Base-by-base conservation (phyloP, 2,888 invertebrate species). In the Arge pagana region DNA sequence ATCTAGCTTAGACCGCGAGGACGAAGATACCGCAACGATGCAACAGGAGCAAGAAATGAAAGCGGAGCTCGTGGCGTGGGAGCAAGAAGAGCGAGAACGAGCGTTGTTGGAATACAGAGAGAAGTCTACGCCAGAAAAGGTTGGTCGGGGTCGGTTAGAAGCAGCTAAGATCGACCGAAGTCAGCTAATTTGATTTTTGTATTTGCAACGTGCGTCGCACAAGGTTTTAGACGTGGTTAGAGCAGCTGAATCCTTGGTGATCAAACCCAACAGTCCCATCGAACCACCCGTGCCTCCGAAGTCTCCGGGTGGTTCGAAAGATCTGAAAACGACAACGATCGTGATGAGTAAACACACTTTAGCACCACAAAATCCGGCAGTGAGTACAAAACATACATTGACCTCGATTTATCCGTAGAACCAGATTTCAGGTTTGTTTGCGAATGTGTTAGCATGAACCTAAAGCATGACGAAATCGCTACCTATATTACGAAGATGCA, bases 321-420 rank as follows among this genome's bases (percentile, higher is more conserved):
- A 83, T 66, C 80, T 84, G 61, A 94, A 94, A 81, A 94, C 93
- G 52, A 94, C 94, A 59, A 94, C 93, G 8, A 89, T 94, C 66
- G 93, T 94, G 52, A 93, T 94, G 92, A 93, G 92, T 77, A 93
- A 93, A 76, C 94, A 94, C 77, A 93, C 93, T 52, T 81, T 92
- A 66, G 91, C 90, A 67, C 84, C 87, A 69, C 88, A 88, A 78
- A 81, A 79, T 62, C 77, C 78, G 56, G 79, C 81, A 76, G 83
- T 84, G 75, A 81, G 83, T 82, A 59, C 41, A 52, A 48, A 50
- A 24, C n/a, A n/a, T n/a, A n/a, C n/a, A n/a, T n/a, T n/a, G n/a
- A n/a, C n/a, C n/a, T n/a, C n/a, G n/a, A n/a, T n/a, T n/a, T n/a
- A n/a, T n/a, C n/a, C n/a, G n/a, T n/a, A n/a, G n/a, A n/a, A n/a